Evolutionary conservation across 1,140 invertebrate species (phyloP), one percentile per base, ranked within the genome.

Genomic region (Brachionus rotundiformis): DNA sequence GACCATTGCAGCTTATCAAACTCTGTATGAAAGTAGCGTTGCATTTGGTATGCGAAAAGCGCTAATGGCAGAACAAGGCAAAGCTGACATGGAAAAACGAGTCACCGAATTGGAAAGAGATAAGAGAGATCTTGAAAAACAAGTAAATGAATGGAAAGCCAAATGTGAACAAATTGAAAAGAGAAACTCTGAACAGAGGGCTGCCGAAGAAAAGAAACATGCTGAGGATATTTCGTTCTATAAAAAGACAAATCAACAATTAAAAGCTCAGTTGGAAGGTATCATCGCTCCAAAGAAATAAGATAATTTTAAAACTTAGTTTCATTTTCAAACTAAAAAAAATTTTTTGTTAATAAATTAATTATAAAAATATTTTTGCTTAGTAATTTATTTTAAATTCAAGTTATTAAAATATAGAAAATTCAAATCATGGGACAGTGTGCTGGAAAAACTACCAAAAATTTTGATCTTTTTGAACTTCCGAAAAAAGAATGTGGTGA

Each of bases 1-100:
- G 92, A 98, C 96, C 0, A 93, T 98, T 85, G 92, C 94, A 84
- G 95, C 96, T 1, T 98, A 97, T 85, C 92, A 92, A 90, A 94
- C 94, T 0, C 90, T 99, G 0, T 98, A 98, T 87, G 96, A 98
- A 87, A 98, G 95, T 87, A 95, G 95, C 81, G 94, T 98, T 75
- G 95, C 95, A 4, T 99, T 98, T 87, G 96, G 96, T 31, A 95
- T 98, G 91, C 91, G 96, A 54, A 99, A 98, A 90, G 95, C 96
- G n/a, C 88, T 98, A 71, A 93, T 94, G 88, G 92, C 89, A 6
- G 90, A 91, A 83, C 88, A 90, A 83, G 92, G 92, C 0, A 93
- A 93, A 85, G 89, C 91, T 79, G 92, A 93, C 83, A 90, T 93
- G 84, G 91, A 91, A 83, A 88, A 89, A 39, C 86, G 85, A 85